Conservation (phyloP, 2,888 invertebrate genomes). For the Drosophila paracracens region DNA sequence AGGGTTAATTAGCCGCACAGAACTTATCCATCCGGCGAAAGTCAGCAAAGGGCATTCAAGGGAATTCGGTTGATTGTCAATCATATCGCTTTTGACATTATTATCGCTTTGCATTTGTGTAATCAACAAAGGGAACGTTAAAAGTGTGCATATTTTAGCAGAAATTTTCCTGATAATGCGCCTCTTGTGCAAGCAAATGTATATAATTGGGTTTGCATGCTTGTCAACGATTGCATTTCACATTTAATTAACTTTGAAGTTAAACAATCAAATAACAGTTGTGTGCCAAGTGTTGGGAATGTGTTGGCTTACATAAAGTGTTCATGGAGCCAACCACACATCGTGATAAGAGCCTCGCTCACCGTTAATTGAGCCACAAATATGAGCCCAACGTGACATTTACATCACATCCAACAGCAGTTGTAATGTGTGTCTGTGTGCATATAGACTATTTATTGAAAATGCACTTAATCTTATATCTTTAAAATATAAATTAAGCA, state of each 20-base stretch:
- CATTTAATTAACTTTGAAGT: conserved; percentile 40
- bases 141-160: not conserved
- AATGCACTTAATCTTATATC: conserved; percentile 46
- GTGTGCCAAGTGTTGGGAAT: not conserved
- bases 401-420: conserved; percentile 3
- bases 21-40: conserved; percentile 16
- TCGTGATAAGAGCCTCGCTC: conserved; percentile 20
- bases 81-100: not conserved
- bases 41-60: conserved; percentile 4
- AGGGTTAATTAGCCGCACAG: conserved; percentile 53
- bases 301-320: conserved; percentile 15
- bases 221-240: conserved; percentile 21
- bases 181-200: conserved; percentile 10
- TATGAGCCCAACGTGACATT: conserved; percentile 6
- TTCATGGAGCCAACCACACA: conserved; percentile 1
- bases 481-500: conserved; percentile 39
- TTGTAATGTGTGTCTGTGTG: conserved; percentile 3
- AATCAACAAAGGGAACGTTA: not conserved
- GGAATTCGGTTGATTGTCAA: conserved; percentile 12
- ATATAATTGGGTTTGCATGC: conserved; percentile 14
- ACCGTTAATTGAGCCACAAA: conserved; percentile 13
- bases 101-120: not conserved
- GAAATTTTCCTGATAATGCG: conserved; percentile 1
- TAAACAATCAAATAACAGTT: conserved; percentile 19
- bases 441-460: conserved; percentile 42